Percentiles rank a stretch among this genome's conserved stretches.
These are phyloP conservation scores for Orthosia incerta DNA, from an alignment of 2,888 invertebrate genomes.

Conservation along the genomic window DNA sequence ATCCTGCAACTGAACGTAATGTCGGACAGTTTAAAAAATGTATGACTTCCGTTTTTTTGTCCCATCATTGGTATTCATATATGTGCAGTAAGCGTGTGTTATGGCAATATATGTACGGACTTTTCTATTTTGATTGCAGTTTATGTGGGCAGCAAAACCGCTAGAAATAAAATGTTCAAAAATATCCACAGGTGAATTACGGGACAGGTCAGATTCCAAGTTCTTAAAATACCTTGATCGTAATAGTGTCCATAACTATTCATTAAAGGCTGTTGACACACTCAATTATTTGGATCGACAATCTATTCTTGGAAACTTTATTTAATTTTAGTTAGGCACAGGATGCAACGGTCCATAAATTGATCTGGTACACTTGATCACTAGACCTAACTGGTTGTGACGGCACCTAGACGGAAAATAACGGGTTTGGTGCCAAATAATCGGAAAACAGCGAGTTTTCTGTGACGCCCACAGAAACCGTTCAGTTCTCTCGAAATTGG, in stretches of 20 bases:
- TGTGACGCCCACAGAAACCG: slow-evolving; percentile 76
- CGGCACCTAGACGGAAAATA: slow-evolving; percentile 78
- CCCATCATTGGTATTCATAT: slow-evolving; percentile 8
- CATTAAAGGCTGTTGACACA: slow-evolving; percentile 18
- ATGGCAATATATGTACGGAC: neutral
- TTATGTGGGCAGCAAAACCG: slow-evolving; percentile 30
- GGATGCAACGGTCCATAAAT: slow-evolving; percentile 48
- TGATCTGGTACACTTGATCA: slow-evolving; percentile 59
- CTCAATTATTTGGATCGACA: slow-evolving; percentile 11
- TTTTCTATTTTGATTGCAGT: slow-evolving; percentile 15
- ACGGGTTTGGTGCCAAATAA: slow-evolving; percentile 84
- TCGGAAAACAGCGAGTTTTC: slow-evolving; percentile 79
- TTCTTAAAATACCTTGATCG: neutral
- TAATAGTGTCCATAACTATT: neutral
- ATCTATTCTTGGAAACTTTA: slow-evolving; percentile 8
- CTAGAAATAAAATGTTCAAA: neutral
- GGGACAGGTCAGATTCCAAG: neutral
- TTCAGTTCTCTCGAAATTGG: slow-evolving; percentile 78
- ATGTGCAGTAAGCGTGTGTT: neutral
- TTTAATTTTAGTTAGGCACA: slow-evolving; percentile 27
- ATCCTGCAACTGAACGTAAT: slow-evolving; percentile 34
- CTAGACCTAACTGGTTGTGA: slow-evolving; percentile 53
- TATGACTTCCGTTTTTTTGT: slow-evolving; percentile 41
- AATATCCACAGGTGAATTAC: neutral
- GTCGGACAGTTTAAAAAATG: slow-evolving; percentile 11